Conservation (phyloP, 2,888 invertebrate species). For the Catocala fraxini region DNA sequence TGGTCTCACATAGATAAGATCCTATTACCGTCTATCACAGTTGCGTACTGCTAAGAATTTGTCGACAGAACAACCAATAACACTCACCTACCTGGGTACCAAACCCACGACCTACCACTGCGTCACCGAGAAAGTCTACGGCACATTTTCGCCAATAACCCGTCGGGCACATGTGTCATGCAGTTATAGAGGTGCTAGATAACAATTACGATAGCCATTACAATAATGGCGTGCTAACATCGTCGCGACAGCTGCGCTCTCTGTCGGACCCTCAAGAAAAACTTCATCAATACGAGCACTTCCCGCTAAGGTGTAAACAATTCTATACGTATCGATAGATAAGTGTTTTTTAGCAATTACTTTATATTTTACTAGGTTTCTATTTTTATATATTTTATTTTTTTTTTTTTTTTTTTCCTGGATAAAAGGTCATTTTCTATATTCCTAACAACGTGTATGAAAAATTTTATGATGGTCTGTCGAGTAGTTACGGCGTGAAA, state of each 20-base stretch:
- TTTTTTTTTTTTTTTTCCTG: no score
- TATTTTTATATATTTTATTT: no score
- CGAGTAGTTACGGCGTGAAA: no score
- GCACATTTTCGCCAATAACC: constrained; percentile 1
- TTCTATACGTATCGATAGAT: neutral
- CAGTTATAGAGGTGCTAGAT: constrained; percentile 40
- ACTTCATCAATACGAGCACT: constrained; percentile 24
- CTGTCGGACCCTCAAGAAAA: constrained; percentile 15
- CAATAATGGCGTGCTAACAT: constrained; percentile 75
- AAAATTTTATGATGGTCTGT: no score
- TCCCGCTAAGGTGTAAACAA: constrained; percentile 11
- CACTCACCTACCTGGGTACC: no score
- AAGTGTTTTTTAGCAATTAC: neutral
- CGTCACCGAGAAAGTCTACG: constrained; percentile 11
- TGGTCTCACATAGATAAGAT: no score
- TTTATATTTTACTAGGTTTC: neutral
- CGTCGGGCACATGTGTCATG: constrained; percentile 55
- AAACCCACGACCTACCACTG: no score
- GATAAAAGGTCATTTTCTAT: no score
- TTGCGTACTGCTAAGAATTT: no score
- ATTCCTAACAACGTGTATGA: no score
- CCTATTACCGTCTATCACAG: no score
- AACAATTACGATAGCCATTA: constrained; percentile 63
- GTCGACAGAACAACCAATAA: no score
- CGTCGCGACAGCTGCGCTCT: constrained; percentile 74